A percentile compares a stretch with the other conserved stretches of the same genome.
phyloP scores from a whole-genome alignment of 2,888 invertebrate species.

The Chironomus riparius region DNA sequence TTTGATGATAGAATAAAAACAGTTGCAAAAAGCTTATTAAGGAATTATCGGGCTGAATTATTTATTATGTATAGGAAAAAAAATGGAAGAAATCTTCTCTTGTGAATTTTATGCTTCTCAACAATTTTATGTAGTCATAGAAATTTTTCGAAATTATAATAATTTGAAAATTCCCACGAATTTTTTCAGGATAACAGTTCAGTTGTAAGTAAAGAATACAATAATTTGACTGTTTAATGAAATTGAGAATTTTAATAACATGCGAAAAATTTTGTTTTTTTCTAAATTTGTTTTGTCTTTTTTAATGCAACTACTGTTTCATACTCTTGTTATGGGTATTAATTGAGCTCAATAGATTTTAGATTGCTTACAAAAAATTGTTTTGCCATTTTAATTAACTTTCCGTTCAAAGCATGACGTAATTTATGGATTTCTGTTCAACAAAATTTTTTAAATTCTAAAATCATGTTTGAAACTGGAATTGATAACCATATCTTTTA shows the following conservation, averaged over 20 bases:
- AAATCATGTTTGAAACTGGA: no score
- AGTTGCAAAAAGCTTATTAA: background rate
- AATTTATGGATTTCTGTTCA: no score
- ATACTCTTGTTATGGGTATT: background rate
- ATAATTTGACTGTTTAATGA: background rate
- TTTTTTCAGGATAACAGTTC: conserved; percentile 55
- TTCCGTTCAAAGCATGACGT: no score
- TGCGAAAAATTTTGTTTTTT: background rate
- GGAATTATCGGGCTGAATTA: no score
- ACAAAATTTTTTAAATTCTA: no score
- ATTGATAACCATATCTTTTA: no score
- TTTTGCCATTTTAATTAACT: no score
- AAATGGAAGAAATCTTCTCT: background rate
- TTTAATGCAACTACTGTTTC: background rate
- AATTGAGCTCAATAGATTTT: no score
- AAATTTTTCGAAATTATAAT: conserved; percentile 32
- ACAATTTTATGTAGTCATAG: conserved; percentile 23
- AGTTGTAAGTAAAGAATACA: conserved; percentile 50
- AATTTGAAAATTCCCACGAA: conserved; percentile 20
- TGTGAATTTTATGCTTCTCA: conserved; percentile 32
- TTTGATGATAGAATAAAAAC: background rate
- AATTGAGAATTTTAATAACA: background rate
- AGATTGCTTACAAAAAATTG: no score
- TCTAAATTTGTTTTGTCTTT: background rate
- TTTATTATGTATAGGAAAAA: background rate